Conservation (phyloP, 2,797 vertebrate genomes). For the Myiotriccus ornatus region DNA sequence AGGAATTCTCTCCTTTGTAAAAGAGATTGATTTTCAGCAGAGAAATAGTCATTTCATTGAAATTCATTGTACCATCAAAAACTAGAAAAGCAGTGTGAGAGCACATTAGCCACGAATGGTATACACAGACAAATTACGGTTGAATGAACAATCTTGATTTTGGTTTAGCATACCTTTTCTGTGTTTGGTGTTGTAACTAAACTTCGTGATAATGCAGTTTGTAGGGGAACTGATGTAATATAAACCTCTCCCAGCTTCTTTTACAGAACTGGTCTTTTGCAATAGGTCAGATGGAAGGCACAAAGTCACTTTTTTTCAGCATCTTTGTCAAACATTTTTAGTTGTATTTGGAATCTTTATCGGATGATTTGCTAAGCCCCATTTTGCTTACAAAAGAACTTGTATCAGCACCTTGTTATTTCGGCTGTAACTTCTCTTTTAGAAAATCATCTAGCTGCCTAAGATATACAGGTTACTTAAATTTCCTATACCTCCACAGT, state of each 20-base stretch:
- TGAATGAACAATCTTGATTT: not conserved
- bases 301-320: not conserved
- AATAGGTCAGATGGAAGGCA: not conserved
- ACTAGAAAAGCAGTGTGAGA: not conserved
- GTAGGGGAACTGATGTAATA: not conserved
- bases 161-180: not conserved
- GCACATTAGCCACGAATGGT: not conserved
- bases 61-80: not conserved
- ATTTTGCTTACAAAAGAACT: not conserved
- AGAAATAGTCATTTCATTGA: not conserved
- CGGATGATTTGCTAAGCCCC: not conserved
- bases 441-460: not conserved
- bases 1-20: not conserved
- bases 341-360: not conserved
- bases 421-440: not conserved
- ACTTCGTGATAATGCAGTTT: not conserved
- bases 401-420: not conserved
- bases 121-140: not conserved
- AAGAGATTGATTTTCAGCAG: not conserved
- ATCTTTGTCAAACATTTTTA: not conserved
- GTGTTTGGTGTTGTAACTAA: not conserved
- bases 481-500: conserved; percentile 26
- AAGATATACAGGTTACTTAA: not conserved
- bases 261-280: not conserved
- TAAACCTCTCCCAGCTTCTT: not conserved